Evolutionary conservation across 2,797 vertebrate species (phyloP), one percentile per base, ranked within the genome.

Genomic region (Myotis daubentonii): DNA sequence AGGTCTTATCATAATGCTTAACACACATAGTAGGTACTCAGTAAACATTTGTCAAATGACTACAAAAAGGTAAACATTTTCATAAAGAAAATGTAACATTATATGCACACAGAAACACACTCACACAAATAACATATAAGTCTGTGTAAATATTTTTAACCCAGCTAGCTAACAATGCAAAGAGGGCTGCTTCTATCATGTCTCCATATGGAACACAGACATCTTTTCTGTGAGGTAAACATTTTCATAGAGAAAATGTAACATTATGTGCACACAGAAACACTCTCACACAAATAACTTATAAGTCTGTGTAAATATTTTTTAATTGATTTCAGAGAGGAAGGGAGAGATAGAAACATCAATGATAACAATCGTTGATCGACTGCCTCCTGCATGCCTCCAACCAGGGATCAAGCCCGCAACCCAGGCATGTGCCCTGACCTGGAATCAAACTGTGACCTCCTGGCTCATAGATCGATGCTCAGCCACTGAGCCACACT

Each of bases 171-270:
- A 41, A 9, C 36, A 76, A 49, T 53, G 38, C 5, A 93, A 72
- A 79, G 65, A 13, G 5, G 5, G 33, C 51, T 70, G 44, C 22
- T 72, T 93, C 66, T 60, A 82, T 62, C 19, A 44, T 57, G 12
- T 60, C 60, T 71, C 75, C 80, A 9, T 53, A 38, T 15, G 66
- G 89, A 91, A 88, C 44, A 15, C 23, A 84, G 57, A 47, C 7
- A 0, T 74, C 17, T 93, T 95, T 93, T 81, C 55, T 49, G 12
- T 81, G 41, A 81, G 5, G 17, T 65, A 85, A 93, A 84, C 25
- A 79, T 75, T 94, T 94, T 87, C 28, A n/a, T 81, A 49, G 28
- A 74, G 17, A 93, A 89, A 92, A 74, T 80, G 17, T 81, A 74
- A 87, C 22, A 74, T 13, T 80, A 33, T 33, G 72, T 36, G 23